A percentile compares a stretch with the other conserved stretches of the same genome.
These are phyloP conservation scores for Elaphurus davidianus DNA, from an alignment of 2,113 vertebrate species.

Conservation along the genomic window DNA sequence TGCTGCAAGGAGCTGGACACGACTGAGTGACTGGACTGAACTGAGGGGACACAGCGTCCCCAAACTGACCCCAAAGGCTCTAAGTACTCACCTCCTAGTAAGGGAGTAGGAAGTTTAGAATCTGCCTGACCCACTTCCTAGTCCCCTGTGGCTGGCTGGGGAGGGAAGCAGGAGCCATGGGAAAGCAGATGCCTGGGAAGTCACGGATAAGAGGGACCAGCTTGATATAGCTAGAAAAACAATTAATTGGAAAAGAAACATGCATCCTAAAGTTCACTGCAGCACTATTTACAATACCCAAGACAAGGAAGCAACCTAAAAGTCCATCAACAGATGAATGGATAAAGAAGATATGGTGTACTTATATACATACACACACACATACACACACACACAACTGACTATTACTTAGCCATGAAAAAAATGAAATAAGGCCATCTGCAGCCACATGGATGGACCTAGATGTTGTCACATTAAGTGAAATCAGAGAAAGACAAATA, in stretches of 20 bases:
- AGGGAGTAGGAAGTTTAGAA: background rate
- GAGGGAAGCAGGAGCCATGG: background rate
- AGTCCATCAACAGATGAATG: background rate
- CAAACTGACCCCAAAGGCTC: background rate
- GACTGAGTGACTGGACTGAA: background rate
- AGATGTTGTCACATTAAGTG: background rate
- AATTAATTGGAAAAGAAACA: background rate
- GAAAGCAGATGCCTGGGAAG: background rate
- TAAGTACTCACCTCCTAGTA: background rate
- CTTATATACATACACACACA: background rate
- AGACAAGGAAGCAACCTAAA: background rate
- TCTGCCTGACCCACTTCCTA: background rate
- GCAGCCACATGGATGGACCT: background rate
- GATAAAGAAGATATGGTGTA: background rate
- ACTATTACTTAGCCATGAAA: background rate
- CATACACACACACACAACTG: accelerated
- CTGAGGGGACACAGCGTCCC: background rate
- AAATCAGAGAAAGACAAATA: background rate
- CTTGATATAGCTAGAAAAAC: background rate
- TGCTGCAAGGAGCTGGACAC: background rate
- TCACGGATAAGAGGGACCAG: background rate
- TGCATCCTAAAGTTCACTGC: background rate
- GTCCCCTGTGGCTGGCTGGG: too few species aligned
- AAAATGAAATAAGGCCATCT: background rate
- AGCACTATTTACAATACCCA: background rate